A percentile compares a stretch with the other conserved stretches of the same genome.
Evolutionary conservation across 2,113 vertebrate species (phyloP).

Genomic region (Equus przewalskii): DNA sequence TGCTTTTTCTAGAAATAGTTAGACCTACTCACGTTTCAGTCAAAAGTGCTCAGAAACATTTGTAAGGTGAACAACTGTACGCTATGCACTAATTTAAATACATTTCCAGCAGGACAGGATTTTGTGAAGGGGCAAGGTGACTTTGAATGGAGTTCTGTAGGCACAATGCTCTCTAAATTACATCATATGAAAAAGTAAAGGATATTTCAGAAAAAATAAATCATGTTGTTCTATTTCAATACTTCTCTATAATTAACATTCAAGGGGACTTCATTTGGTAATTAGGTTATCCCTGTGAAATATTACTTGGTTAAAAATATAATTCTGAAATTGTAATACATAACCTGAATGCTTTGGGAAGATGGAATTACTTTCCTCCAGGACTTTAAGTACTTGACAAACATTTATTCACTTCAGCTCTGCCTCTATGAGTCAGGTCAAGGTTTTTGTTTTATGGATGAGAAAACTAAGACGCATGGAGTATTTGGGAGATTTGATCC

Average conservation of each 20-base stretch:
- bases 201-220: constrained; percentile 61
- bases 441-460: constrained; percentile 12
- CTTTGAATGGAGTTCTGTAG: background rate
- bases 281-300: constrained; percentile 60
- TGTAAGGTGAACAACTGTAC: background rate
- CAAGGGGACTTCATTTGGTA: constrained; percentile 29
- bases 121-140: background rate
- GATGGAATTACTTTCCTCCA: constrained; percentile 9
- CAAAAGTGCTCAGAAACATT: background rate
- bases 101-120: background rate
- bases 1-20: background rate
- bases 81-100: background rate
- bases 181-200: background rate
- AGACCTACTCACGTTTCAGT: background rate
- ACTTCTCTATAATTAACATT: constrained; percentile 55
- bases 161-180: constrained; percentile 29
- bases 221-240: constrained; percentile 55
- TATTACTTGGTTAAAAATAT: constrained; percentile 60
- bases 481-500: background rate
- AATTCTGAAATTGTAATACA: constrained; percentile 29
- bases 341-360: constrained; percentile 27
- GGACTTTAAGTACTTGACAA: background rate
- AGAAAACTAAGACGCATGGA: background rate
- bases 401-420: background rate
- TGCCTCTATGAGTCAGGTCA: background rate